Conservation (phyloP, 1,140 invertebrate species). For the Drosophila kikkawai region DNA sequence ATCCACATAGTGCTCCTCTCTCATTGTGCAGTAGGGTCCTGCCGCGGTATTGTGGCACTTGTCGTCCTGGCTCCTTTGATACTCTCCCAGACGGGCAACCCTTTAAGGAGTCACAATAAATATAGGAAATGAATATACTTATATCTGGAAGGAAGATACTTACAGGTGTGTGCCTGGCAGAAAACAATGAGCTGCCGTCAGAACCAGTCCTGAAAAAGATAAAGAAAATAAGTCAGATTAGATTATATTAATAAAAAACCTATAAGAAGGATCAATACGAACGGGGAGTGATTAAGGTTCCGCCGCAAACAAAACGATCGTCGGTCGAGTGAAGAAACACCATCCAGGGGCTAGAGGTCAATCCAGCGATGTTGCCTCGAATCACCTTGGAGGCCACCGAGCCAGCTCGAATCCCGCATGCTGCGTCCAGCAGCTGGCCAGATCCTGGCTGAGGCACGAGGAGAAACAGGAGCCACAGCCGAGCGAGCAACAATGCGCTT, state of each 20-base stretch:
- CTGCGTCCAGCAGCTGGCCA: not conserved
- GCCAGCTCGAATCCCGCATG: not conserved
- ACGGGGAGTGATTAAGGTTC: slow-evolving; percentile 4
- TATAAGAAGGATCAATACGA: too few species aligned
- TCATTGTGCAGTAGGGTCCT: not conserved
- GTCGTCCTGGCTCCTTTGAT: not conserved
- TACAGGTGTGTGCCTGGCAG: not conserved
- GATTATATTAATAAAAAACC: not conserved
- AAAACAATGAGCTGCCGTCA: slow-evolving; percentile 23
- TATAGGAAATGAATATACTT: not conserved
- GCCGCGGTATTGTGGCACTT: not conserved
- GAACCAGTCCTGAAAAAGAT: not conserved
- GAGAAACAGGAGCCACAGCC: not conserved
- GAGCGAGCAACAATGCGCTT: not conserved
- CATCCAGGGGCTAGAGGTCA: slow-evolving; percentile 21
- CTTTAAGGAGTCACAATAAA: not conserved
- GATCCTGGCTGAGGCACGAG: not conserved
- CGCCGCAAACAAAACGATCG: slow-evolving; percentile 7
- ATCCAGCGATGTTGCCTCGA: not conserved
- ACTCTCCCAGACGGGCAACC: slow-evolving; percentile 12
- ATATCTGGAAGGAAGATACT: not conserved
- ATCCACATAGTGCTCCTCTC: not conserved
- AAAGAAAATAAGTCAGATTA: not conserved
- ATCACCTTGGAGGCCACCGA: not conserved
- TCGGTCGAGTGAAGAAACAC: slow-evolving; percentile 1